A percentile compares a stretch with the other conserved stretches of the same genome.
phyloP scores from a whole-genome alignment of 2,888 invertebrate species.

The Chrysomela aeneicollis region DNA sequence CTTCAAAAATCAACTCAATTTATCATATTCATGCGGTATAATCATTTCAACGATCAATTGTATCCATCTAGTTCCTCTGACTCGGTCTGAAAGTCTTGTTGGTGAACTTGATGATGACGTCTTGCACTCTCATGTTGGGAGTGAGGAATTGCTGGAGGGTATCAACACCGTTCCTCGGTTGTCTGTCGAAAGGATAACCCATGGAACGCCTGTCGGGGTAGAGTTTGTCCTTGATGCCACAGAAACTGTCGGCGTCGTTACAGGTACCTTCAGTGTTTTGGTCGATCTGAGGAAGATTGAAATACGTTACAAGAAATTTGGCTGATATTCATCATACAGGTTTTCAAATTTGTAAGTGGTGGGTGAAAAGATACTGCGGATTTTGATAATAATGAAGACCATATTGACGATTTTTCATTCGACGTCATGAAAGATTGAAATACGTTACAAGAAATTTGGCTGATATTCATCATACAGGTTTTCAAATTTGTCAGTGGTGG shows the following conservation, averaged over 20 bases:
- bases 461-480: too few relatives aligned
- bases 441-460: too few relatives aligned
- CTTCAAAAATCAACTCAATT: background rate
- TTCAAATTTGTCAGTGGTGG: too few relatives aligned
- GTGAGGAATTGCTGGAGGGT: slow-evolving; percentile 73
- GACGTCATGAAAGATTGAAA: slow-evolving; percentile 10
- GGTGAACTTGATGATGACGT: slow-evolving; percentile 69
- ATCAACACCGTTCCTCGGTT: slow-evolving; percentile 66
- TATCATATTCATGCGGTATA: background rate
- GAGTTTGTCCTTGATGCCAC: slow-evolving; percentile 77
- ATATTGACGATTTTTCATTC: too few relatives aligned
- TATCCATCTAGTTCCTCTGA: slow-evolving; percentile 10
- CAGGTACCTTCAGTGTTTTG: slow-evolving; percentile 68
- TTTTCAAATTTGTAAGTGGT: too few relatives aligned
- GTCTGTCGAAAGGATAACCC: slow-evolving; percentile 86
- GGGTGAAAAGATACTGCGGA: too few relatives aligned
- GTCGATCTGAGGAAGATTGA: slow-evolving; percentile 59
- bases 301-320: too few relatives aligned
- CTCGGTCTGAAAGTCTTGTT: slow-evolving; percentile 61
- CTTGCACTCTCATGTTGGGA: slow-evolving; percentile 74
- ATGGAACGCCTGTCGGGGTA: slow-evolving; percentile 85
- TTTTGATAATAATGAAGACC: too few relatives aligned
- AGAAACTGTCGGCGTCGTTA: slow-evolving; percentile 79
- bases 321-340: too few relatives aligned
- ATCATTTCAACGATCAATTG: background rate